Conservation (phyloP, 2,888 invertebrate species). For the Andricus quercusramuli region DNA sequence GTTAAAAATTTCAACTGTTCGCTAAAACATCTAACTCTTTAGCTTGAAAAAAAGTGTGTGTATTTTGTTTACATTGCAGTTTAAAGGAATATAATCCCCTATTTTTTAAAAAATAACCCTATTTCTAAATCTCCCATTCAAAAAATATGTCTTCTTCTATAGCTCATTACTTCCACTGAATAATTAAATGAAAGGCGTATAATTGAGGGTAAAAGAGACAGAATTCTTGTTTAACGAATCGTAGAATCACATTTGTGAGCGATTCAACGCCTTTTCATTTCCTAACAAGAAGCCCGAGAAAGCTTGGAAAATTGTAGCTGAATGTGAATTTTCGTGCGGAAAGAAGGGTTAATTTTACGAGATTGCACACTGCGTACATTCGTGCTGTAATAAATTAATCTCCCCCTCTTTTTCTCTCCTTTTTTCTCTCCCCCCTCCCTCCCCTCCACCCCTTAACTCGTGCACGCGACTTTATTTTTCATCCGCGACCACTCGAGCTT, state of each 20-base stretch:
- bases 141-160: not conserved
- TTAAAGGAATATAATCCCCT: no score
- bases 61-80: no score
- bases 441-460: not conserved
- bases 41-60: no score
- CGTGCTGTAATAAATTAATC: conserved; percentile 20
- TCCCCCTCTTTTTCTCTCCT: not conserved
- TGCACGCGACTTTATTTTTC: conserved; percentile 12
- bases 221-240: conserved; percentile 4
- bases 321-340: conserved; percentile 26
- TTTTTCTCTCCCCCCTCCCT: not conserved
- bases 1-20: no score
- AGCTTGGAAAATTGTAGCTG: not conserved
- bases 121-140: not conserved
- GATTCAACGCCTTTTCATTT: conserved; percentile 15
- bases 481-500: not conserved
- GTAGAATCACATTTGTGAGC: conserved; percentile 16
- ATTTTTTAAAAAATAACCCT: no score
- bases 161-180: not conserved
- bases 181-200: conserved; percentile 17
- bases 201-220: conserved; percentile 11
- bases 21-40: no score
- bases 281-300: not conserved
- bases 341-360: conserved; percentile 32
- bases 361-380: conserved; percentile 22